phyloP scores from a whole-genome alignment of 1,140 invertebrate species.

The Drosophila watanabei region DNA sequence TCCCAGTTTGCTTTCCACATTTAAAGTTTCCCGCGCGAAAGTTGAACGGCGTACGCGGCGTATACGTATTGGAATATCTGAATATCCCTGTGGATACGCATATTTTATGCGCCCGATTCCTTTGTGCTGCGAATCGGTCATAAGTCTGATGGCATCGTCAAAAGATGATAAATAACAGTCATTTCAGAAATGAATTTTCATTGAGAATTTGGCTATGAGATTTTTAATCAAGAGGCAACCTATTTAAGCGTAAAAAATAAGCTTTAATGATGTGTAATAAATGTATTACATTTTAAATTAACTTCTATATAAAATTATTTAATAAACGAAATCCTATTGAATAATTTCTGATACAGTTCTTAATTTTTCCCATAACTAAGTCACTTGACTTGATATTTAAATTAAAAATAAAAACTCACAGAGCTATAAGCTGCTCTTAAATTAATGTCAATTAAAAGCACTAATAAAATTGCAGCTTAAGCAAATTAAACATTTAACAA shows the following conservation, averaged over 20 bases:
- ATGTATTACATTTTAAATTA: background rate
- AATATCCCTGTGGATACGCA: slow-evolving; percentile 19
- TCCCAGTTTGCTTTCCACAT: slow-evolving; percentile 30
- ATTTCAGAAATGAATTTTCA: slow-evolving; percentile 14
- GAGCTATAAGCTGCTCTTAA: background rate
- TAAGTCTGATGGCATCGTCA: slow-evolving; percentile 30
- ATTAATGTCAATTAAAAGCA: background rate
- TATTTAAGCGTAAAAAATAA: background rate
- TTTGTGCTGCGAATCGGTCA: slow-evolving; percentile 14
- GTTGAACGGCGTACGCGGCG: slow-evolving; percentile 14
- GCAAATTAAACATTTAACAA: slow-evolving; percentile 55
- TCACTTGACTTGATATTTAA: background rate
- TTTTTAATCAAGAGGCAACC: too few species aligned
- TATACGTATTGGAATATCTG: slow-evolving; percentile 31
- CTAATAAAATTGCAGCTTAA: slow-evolving; percentile 9
- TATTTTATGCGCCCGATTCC: slow-evolving; percentile 23
- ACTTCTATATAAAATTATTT: background rate
- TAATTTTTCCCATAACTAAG: background rate
- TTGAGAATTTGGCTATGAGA: background rate
- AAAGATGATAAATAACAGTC: slow-evolving; percentile 27
- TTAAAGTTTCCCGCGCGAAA: slow-evolving; percentile 50
- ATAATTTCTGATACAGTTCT: background rate
- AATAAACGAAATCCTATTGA: background rate
- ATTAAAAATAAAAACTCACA: too few species aligned
- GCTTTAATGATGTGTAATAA: background rate